Evolutionary conservation across 2,113 vertebrate species (phyloP), one percentile per base, ranked within the genome.

Genomic region (Phaethornis superciliosus): DNA sequence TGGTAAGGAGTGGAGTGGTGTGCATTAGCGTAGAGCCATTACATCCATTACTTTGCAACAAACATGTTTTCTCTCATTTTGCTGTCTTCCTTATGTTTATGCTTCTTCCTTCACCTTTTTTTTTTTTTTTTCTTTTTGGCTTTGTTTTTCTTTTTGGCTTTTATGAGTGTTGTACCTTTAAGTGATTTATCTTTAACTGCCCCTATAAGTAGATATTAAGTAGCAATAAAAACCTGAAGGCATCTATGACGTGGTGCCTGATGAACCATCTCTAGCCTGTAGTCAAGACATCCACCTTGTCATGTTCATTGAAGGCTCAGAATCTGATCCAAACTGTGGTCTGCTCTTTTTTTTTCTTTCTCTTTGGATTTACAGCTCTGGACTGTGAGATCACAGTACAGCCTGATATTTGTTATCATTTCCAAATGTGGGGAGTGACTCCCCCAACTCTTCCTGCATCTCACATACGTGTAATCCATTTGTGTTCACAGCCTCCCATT

Each of bases 301-400:
- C 85, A 15, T 51, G 15, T 71, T 89, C 78, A 26, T 9, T 70
- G 52, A 67, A 82, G 64, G 35, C 10, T 85, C 33, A 14, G 52
- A 68, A 70, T 49, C n/a, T 83, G 44, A 71, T 88, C 49, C 69
- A 85, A 44, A 62, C 44, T 79, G 42, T 47, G 15, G 33, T 44
- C 44, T 59, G 6, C 63, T n/a, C 42, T 79, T 42, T 68, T 81
- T 85, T 49, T 49, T 20, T 46, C 56, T 70, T 58, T 19, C 52
- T 91, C 26, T 37, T 40, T 85, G 63, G 60, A 93, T 96, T 93
- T 93, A 85, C 44, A 83, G 26, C 64, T 88, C 52, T 0, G 20
- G 60, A 64, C 59, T 55, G n/a, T 67, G 71, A 96, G 91, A 95
- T 90, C 56, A 56, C 68, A 91, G 47, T 35, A 11, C 69, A 72